Evolutionary conservation across 2,113 vertebrate genomes (phyloP), one percentile per base, ranked within the genome.

Genomic region (Cyanoramphus novaezelandiae): DNA sequence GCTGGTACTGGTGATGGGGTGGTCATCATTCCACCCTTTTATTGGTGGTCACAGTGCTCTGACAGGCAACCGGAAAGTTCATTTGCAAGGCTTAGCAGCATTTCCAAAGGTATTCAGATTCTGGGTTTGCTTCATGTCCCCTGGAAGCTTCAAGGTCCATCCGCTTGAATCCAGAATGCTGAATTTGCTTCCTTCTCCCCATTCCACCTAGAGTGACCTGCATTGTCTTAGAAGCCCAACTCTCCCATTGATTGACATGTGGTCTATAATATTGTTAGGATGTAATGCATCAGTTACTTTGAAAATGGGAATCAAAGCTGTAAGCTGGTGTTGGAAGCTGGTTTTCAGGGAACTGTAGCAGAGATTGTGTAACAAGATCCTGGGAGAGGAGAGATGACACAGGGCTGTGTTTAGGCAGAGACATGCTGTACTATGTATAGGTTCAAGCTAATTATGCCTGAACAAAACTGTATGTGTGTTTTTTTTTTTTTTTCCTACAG

Each of bases 371-470:
- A 93, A 96, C 35, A 17, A 59, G 50, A 14, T 44, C 29, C 82
- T 89, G 83, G 55, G 72, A 93, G 70, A 65, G 74, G 67, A 62
- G 85, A 16, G 9, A 2, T 94, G 91, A 69, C 2, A 10, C 93
- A 88, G 72, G n/a, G 72, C 69, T 47, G 41, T 49, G 93, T 86
- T 67, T 24, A 29, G 82, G 70, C 69, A 84, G 46, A 50, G 76
- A 23, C 71, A 49, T 7, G 10, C 60, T 78, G 28, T 59, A 11
- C 83, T 49, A 1, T 39, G 46, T n/a, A 21, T 52, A n/a, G 59
- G 44, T 90, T 92, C 24, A 23, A 59, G 52, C 50, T 84, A 81
- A 86, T 95, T 91, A 65, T 68, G 41, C 64, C n/a, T 57, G 69
- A 72, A 69, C 25, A 71, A 82, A 78, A 47, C 28, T 33, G 5